A percentile compares a stretch with the other conserved stretches of the same genome.
phyloP scores from a whole-genome alignment of 2,797 vertebrate species.

The Gymnodraco acuticeps region DNA sequence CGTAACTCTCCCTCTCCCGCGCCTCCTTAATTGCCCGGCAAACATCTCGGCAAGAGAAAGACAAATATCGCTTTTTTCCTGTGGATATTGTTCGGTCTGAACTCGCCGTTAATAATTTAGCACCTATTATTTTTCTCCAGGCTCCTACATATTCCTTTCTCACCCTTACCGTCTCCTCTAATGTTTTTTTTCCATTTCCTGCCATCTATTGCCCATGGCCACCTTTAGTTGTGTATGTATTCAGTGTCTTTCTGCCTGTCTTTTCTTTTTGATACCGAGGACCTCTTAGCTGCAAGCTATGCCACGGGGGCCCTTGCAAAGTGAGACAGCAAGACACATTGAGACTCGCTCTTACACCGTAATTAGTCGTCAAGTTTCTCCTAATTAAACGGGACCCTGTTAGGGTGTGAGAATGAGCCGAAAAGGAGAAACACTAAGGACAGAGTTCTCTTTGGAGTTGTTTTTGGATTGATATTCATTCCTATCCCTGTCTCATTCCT shows the following conservation, averaged over 20 bases:
- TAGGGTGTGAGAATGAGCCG: conserved; percentile 49
- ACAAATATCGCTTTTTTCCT: conserved; percentile 73
- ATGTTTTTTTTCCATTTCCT: conserved; percentile 1
- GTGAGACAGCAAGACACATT: conserved; percentile 50
- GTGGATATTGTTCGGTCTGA: conserved; percentile 75
- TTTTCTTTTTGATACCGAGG: conserved; percentile 49
- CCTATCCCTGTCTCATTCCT: conserved; percentile 1
- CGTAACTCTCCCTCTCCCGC: conserved; percentile 21
- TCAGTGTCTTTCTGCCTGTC: conserved; percentile 37
- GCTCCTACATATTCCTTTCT: conserved; percentile 41
- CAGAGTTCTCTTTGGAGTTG: conserved; percentile 35
- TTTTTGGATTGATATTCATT: conserved; percentile 15
- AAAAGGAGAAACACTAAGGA: conserved; percentile 30
- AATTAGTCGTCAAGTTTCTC: conserved; percentile 69
- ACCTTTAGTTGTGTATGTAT: conserved; percentile 29
- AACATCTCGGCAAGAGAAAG: conserved; percentile 73
- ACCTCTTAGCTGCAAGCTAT: conserved; percentile 52
- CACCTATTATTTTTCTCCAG: conserved; percentile 46
- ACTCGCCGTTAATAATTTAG: conserved; percentile 76
- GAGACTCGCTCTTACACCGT: conserved; percentile 49
- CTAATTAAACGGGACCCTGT: conserved; percentile 72
- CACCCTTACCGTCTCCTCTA: conserved; percentile 52
- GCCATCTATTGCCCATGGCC: conserved; percentile 32
- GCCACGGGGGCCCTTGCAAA: conserved; percentile 49
- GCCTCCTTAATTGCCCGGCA: conserved; percentile 74